Conservation (phyloP, 2,797 vertebrate genomes). For the Esox masquinongy region DNA sequence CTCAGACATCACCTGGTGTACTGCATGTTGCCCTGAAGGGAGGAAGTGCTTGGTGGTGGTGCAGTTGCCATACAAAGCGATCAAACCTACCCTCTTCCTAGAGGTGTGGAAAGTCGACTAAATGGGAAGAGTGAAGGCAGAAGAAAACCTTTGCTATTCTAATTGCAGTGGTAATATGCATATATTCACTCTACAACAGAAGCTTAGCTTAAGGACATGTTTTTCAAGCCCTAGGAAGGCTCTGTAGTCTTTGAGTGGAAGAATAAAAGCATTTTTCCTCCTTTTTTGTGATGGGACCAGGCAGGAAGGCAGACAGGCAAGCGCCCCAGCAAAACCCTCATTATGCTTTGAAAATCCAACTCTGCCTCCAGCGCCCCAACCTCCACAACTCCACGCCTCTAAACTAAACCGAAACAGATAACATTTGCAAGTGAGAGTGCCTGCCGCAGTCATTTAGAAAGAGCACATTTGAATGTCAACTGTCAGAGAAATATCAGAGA, state of each 20-base stretch:
- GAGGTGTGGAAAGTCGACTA: conserved; percentile 20
- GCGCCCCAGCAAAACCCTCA: conserved; percentile 53
- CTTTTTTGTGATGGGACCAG: conserved; percentile 7
- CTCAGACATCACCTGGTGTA: too few species aligned
- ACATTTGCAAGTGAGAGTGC: conserved; percentile 32
- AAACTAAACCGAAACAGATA: conserved; percentile 62
- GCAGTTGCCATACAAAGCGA: neutral
- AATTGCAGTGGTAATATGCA: conserved; percentile 55
- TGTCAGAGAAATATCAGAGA: conserved; percentile 67
- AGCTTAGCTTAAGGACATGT: conserved; percentile 1
- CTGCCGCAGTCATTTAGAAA: conserved; percentile 55
- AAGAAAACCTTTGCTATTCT: conserved; percentile 44
- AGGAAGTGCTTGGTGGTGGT: too few species aligned
- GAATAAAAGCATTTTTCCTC: conserved; percentile 35
- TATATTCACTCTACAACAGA: conserved; percentile 46
- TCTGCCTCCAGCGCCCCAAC: conserved; percentile 52
- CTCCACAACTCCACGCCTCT: conserved; percentile 36
- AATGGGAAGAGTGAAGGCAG: conserved; percentile 24
- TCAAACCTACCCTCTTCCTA: neutral
- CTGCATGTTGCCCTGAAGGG: too few species aligned
- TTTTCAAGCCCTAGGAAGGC: conserved; percentile 40
- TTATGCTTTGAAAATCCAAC: conserved; percentile 64
- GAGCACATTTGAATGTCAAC: conserved; percentile 73
- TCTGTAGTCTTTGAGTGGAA: conserved; percentile 33
- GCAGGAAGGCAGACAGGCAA: conserved; percentile 24